phyloP scores from a whole-genome alignment of 2,797 vertebrate genomes.

The Artibeus lituratus region DNA sequence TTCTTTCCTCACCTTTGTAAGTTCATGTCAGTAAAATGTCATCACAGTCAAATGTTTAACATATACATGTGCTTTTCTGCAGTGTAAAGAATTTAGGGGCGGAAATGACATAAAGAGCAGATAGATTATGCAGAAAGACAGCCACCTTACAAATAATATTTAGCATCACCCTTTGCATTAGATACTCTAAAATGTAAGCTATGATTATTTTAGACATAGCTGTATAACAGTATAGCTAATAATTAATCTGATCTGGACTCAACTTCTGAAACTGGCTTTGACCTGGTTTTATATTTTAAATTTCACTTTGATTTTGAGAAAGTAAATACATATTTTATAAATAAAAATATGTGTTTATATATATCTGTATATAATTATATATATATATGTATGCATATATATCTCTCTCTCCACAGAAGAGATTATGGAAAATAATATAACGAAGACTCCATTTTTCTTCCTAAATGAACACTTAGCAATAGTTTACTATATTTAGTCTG shows the following conservation, averaged over 20 bases:
- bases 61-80: neutral
- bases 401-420: neutral
- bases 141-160: neutral
- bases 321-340: slow-evolving; percentile 26
- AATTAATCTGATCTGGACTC: neutral
- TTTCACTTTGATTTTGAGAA: slow-evolving; percentile 15
- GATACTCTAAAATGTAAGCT: neutral
- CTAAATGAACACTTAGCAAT: neutral
- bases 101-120: neutral
- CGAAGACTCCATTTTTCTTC: neutral
- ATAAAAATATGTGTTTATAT: neutral
- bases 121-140: neutral
- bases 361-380: neutral
- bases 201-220: neutral
- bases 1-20: neutral
- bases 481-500: neutral
- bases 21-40: neutral
- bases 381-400: neutral
- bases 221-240: neutral
- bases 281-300: slow-evolving; percentile 21
- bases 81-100: neutral
- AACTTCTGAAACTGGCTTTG: neutral
- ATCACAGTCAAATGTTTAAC: neutral
- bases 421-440: neutral
- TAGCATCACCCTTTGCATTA: neutral